Base-by-base conservation (phyloP, 2,797 vertebrate species). In the Megalops cyprinoides region DNA sequence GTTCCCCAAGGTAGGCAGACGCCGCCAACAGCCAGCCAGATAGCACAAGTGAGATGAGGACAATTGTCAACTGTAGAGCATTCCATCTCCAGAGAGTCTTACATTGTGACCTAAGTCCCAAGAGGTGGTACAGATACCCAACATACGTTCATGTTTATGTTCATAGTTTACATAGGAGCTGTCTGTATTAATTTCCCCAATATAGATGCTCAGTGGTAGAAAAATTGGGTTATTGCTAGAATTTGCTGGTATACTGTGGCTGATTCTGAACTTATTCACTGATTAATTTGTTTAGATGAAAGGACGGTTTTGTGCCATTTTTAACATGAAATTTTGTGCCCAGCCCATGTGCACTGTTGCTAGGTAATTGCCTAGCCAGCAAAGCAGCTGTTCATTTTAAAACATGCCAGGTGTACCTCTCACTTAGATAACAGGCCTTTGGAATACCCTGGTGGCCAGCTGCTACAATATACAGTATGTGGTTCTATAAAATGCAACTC, bases 1-100 rank as follows among this genome's bases (percentile, higher is more conserved):
- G 49, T 96, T 97, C 85, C 96, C 97, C 55, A 95, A 96, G 95
- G 97, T 96, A 93, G 79, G 87, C 25, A 20, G n/a, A n/a, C n/a
- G n/a, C n/a, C n/a, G 28, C 1, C 23, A 31, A 18, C 39, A 5
- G 44, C 7, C 69, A 39, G 42, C 46, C n/a, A 55, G n/a, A 31
- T 20, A 31, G 73, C 44, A 53, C 46, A 49, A 28, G 1, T 53
- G 0, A 34, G n/a, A 31, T 2, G 28, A 4, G 31, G 15, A 37
- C 14, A 0, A 1, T 7, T 8, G 42, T 20, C 15, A 28, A 31
- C 1, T n/a, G n/a, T n/a, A n/a, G n/a, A n/a, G n/a, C n/a, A n/a
- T n/a, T n/a, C n/a, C n/a, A n/a, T n/a, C n/a, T n/a, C n/a, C n/a
- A n/a, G n/a, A n/a, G n/a, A n/a, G n/a, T n/a, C n/a, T n/a, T n/a